Base-by-base conservation (phyloP, 2,113 vertebrate genomes). In the Puma concolor region DNA sequence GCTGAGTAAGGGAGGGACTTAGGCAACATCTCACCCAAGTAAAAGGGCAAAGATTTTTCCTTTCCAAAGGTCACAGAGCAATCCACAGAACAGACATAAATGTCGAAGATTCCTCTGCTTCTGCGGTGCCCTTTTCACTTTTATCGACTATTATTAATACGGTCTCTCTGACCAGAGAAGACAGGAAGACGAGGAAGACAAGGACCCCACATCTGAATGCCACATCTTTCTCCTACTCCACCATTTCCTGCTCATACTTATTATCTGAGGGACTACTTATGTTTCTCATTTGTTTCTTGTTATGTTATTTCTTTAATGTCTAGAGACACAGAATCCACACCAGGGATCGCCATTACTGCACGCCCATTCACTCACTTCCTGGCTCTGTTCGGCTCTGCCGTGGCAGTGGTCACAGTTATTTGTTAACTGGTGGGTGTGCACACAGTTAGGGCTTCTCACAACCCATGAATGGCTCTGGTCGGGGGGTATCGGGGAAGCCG, bases 401-500 rank as follows among this genome's bases (percentile, higher is more conserved):
- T 41, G 38, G 69, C 36, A 79, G 66, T 38, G 52, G 67, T 41
- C 50, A 84, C 5, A 19, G 48, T 19, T 57, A 77, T 96, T 93
- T 88, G 80, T 95, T 48, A 74, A 66, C 2, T 60, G 72, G 72
- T 0, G 8, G 64, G 44, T 14, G 33, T 60, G 63, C 66, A 77
- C 23, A 27, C 38, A 63, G 64, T 71, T 33, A 86, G 87, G 76
- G 50, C 50, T 71, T 81, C 92, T 93, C 85, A 94, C 71, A 94
- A 63, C 27, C 67, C 25, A 80, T 91, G 76, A 95, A 88, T 71
- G 76, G 64, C 85, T 97, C 71, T 50, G 57, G 79, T 74, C 13
- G 11, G 85, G 74, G 81, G 57, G 60, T 57, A 60, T 19, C 7
- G 21, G 72, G 67, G 48, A 96, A 93, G 83, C 74, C 90, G 52